Evolutionary conservation across 1,140 invertebrate genomes (phyloP).

Genomic region (Latrodectus geometricus): DNA sequence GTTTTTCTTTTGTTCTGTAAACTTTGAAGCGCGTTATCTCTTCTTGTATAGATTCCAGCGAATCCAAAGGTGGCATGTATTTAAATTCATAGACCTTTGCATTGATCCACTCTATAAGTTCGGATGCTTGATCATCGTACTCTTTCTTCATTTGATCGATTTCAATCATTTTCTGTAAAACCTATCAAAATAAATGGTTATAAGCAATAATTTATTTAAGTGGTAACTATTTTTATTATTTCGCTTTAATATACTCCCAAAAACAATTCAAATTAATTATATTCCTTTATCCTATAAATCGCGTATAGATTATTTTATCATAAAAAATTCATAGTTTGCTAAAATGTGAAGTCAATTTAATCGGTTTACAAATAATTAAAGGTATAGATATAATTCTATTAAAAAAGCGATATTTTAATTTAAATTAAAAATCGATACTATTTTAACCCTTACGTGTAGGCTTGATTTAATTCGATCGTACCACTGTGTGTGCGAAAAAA

Average conservation of each 20-base stretch:
- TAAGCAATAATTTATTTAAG: not conserved
- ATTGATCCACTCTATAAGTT: slow-evolving; percentile 41
- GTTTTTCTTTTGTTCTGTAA: slow-evolving; percentile 50
- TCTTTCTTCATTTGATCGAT: slow-evolving; percentile 27
- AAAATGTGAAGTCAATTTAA: too few relatives aligned
- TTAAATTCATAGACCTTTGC: slow-evolving; percentile 21
- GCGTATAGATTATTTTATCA: too few relatives aligned
- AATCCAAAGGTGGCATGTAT: slow-evolving; percentile 7
- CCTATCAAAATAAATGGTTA: slow-evolving; percentile 10
- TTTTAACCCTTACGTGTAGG: too few relatives aligned
- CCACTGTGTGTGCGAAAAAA: too few relatives aligned
- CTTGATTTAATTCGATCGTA: too few relatives aligned
- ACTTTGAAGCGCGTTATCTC: slow-evolving; percentile 46
- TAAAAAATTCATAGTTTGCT: too few relatives aligned
- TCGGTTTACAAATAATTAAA: too few relatives aligned
- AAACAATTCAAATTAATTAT: not conserved
- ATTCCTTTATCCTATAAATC: not conserved
- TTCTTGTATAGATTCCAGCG: slow-evolving; percentile 40
- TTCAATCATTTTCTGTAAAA: slow-evolving; percentile 37
- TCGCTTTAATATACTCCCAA: too few relatives aligned
- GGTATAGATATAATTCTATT: too few relatives aligned
- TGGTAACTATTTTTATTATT: too few relatives aligned
- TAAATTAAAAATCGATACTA: too few relatives aligned
- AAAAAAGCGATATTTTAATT: too few relatives aligned
- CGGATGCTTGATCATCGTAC: slow-evolving; percentile 15